These are phyloP conservation scores for Megathymus violae DNA, from an alignment of 1,140 invertebrate genomes.

Conservation along the genomic window DNA sequence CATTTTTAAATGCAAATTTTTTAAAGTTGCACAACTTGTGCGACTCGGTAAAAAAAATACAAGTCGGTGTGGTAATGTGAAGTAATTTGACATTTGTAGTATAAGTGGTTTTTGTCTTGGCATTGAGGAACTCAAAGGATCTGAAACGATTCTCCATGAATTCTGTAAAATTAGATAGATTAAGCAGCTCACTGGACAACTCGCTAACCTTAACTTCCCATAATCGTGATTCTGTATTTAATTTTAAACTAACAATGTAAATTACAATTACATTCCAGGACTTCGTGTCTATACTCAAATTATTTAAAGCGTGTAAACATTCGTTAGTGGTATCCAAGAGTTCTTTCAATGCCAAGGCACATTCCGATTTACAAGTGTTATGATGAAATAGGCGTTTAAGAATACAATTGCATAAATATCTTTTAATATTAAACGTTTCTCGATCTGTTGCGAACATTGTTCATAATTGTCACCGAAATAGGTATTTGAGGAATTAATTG, in stretches of 20 bases:
- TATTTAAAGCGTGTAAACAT: constrained; percentile 3
- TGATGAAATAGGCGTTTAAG: constrained; percentile 4
- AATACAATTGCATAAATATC: constrained; percentile 3
- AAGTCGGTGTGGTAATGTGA: constrained; percentile 2
- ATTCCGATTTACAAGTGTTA: not conserved
- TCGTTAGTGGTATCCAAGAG: not conserved
- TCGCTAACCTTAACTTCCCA: constrained; percentile 12
- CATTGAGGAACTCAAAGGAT: constrained; percentile 1
- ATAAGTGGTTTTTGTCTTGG: not conserved
- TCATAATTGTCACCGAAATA: not conserved
- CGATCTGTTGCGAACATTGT: constrained; percentile 3
- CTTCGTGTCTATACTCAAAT: not conserved
- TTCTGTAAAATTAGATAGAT: not conserved
- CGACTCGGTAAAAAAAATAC: constrained; percentile 3
- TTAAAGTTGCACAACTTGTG: constrained; percentile 8
- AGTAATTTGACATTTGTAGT: not conserved
- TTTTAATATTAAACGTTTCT: constrained; percentile 9
- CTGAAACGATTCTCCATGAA: not conserved
- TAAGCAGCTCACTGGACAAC: not conserved
- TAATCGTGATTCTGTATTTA: not conserved
- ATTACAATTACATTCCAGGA: constrained; percentile 1
- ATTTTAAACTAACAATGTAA: constrained; percentile 9
- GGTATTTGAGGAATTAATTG: constrained; percentile 2
- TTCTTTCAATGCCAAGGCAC: not conserved
- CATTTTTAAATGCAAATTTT: constrained; percentile 5